These are phyloP conservation scores for Aphelinus certus DNA, from an alignment of 1,140 invertebrate species.

Conservation along the genomic window DNA sequence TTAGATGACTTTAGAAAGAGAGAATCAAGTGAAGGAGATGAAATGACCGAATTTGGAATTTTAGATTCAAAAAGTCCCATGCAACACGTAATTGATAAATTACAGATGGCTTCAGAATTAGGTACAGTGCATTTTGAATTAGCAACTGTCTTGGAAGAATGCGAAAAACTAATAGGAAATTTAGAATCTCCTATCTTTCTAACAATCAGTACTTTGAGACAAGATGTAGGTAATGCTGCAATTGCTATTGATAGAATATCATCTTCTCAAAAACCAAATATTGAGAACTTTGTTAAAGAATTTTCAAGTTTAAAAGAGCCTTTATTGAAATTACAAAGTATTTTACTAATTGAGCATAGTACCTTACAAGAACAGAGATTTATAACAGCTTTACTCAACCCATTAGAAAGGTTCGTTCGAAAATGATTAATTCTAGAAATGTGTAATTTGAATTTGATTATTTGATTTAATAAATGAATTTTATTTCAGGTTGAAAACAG, in stretches of 20 bases:
- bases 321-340: constrained; percentile 52
- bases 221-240: constrained; percentile 46
- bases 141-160: constrained; percentile 48
- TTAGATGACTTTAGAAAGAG: constrained; percentile 35
- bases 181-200: constrained; percentile 39
- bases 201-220: constrained; percentile 49
- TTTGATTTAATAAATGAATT: constrained; percentile 2
- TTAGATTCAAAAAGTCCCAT: constrained; percentile 19
- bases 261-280: constrained; percentile 37
- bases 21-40: not conserved
- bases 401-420: constrained; percentile 10
- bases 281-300: constrained; percentile 48
- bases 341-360: constrained; percentile 51
- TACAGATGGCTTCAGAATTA: constrained; percentile 49
- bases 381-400: constrained; percentile 40
- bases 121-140: constrained; percentile 52
- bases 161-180: constrained; percentile 27
- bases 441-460: not conserved
- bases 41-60: constrained; percentile 23
- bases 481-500: constrained; percentile 44
- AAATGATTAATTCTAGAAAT: not conserved
- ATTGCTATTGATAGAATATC: constrained; percentile 45
- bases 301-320: constrained; percentile 49
- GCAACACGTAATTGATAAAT: constrained; percentile 37
- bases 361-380: constrained; percentile 42